These are phyloP conservation scores for Leptinotarsa lineolata DNA, from an alignment of 1,140 invertebrate genomes.

Conservation along the genomic window DNA sequence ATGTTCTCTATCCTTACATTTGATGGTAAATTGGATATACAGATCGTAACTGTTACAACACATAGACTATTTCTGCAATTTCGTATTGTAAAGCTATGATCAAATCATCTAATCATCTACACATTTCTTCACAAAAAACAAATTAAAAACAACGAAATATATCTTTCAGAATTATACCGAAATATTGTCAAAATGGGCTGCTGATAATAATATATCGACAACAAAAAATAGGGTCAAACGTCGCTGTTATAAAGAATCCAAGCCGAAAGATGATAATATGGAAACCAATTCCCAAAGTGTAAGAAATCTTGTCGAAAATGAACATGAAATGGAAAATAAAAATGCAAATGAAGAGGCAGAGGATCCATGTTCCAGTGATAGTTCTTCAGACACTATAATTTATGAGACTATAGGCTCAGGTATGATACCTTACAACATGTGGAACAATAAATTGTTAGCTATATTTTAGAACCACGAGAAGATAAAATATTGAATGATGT, in stretches of 20 bases:
- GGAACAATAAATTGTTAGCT: neutral
- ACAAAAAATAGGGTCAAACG: neutral
- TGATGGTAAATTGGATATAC: no score
- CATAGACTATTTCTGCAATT: no score
- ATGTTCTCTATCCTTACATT: no score
- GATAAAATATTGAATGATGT: neutral
- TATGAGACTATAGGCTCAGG: neutral
- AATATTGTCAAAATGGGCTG: constrained; percentile 15
- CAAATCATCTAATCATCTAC: no score
- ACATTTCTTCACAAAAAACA: no score
- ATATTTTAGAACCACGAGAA: neutral
- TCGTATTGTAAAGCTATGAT: no score
- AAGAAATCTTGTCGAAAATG: neutral
- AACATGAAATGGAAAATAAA: neutral
- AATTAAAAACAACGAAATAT: neutral
- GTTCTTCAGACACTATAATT: neutral
- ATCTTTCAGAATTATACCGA: constrained; percentile 2
- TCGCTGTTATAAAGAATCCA: no score
- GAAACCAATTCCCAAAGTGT: neutral
- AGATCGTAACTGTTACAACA: no score
- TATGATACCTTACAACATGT: neutral
- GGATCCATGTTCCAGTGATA: neutral
- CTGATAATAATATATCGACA: neutral
- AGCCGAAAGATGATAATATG: no score
- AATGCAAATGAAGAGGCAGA: neutral